These are phyloP conservation scores for Erynnis tages DNA, from an alignment of 2,888 invertebrate species.

Conservation along the genomic window DNA sequence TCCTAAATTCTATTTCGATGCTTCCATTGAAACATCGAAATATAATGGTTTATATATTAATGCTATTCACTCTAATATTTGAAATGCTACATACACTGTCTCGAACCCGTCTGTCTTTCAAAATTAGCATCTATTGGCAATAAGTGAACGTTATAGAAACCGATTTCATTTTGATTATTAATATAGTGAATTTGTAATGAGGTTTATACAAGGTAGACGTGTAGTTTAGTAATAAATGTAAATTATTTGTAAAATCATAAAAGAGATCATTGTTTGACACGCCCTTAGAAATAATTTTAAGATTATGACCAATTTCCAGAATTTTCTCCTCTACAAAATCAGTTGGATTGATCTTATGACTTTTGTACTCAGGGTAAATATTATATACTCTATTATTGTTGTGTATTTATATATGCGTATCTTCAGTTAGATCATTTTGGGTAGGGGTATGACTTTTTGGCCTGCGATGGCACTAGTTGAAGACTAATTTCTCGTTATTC, in stretches of 20 bases:
- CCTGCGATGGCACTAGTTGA: slow-evolving; percentile 51
- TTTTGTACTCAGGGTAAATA: slow-evolving; percentile 75
- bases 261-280: slow-evolving; percentile 50
- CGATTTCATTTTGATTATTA: slow-evolving; percentile 36
- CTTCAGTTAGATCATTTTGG: slow-evolving; percentile 58
- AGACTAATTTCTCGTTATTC: slow-evolving; percentile 5
- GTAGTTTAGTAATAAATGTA: slow-evolving; percentile 73
- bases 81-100: slow-evolving; percentile 20
- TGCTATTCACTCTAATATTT: slow-evolving; percentile 8
- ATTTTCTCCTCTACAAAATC: slow-evolving; percentile 56
- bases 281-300: slow-evolving; percentile 67
- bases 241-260: slow-evolving; percentile 55
- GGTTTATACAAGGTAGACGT: slow-evolving; percentile 81
- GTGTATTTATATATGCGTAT: slow-evolving; percentile 58
- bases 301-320: slow-evolving; percentile 69
- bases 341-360: slow-evolving; percentile 73
- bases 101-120: slow-evolving; percentile 21
- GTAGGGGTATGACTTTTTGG: slow-evolving; percentile 65
- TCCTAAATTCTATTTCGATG: slow-evolving; percentile 23
- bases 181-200: slow-evolving; percentile 73
- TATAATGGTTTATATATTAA: slow-evolving; percentile 13
- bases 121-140: slow-evolving; percentile 18
- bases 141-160: slow-evolving; percentile 29
- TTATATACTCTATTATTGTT: slow-evolving; percentile 52
- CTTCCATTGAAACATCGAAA: slow-evolving; percentile 15